Evolutionary conservation across 2,113 vertebrate genomes (phyloP).

Genomic region (Brachyistius frenatus): DNA sequence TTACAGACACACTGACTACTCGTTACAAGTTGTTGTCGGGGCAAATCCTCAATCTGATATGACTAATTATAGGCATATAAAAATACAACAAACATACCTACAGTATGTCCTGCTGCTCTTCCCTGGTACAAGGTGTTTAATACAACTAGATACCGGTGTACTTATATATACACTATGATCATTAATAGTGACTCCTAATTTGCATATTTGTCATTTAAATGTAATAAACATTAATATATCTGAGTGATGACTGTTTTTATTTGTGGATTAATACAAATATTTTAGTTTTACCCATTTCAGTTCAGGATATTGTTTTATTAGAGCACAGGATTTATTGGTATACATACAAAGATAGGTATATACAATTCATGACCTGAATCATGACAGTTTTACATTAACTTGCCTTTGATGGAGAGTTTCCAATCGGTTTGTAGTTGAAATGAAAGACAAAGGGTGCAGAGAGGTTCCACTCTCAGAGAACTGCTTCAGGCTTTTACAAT

Average conservation of each 20-base stretch:
- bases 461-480: slow-evolving; percentile 46
- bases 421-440: slow-evolving; percentile 65
- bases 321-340: slow-evolving; percentile 82
- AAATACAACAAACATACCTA: slow-evolving; percentile 79
- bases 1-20: slow-evolving; percentile 68
- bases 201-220: slow-evolving; percentile 79
- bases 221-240: slow-evolving; percentile 77
- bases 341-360: slow-evolving; percentile 84
- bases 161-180: slow-evolving; percentile 73
- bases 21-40: slow-evolving; percentile 49
- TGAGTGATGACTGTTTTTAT: slow-evolving; percentile 73
- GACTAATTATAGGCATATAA: slow-evolving; percentile 75
- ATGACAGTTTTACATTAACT: slow-evolving; percentile 77
- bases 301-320: slow-evolving; percentile 81
- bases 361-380: slow-evolving; percentile 77
- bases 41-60: slow-evolving; percentile 64
- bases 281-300: slow-evolving; percentile 79
- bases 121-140: slow-evolving; percentile 73
- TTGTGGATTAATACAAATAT: slow-evolving; percentile 82
- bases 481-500: slow-evolving; percentile 60
- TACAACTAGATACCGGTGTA: slow-evolving; percentile 76
- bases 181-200: slow-evolving; percentile 77
- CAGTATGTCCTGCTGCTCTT: slow-evolving; percentile 76
- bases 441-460: slow-evolving; percentile 59
- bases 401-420: slow-evolving; percentile 61